phyloP scores from a whole-genome alignment of 2,113 vertebrate species.

The Morone saxatilis region DNA sequence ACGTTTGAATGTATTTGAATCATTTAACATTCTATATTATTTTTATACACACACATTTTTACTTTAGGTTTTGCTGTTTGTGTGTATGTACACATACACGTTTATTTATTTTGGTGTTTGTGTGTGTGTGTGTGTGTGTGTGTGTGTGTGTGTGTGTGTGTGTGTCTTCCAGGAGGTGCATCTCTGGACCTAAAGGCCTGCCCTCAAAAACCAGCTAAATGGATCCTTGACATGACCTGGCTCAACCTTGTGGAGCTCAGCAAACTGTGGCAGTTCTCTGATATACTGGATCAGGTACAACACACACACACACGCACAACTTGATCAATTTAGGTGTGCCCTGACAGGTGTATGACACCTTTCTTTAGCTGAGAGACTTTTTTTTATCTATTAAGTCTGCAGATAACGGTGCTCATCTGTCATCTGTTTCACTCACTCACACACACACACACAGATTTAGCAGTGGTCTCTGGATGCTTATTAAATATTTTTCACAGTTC shows the following conservation, averaged over 20 bases:
- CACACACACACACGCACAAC: conserved; percentile 15
- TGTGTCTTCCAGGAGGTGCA: conserved; percentile 89
- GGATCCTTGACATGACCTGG: conserved; percentile 98
- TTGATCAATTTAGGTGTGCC: background rate
- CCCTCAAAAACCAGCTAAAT: conserved; percentile 93
- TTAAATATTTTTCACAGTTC: conserved; percentile 64
- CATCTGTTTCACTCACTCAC: background rate
- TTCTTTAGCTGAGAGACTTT: conserved; percentile 20
- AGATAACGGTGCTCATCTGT: conserved; percentile 18
- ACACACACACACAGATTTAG: conserved; percentile 13
- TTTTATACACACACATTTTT: background rate
- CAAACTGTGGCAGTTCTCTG: conserved; percentile 93
- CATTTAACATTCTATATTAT: background rate
- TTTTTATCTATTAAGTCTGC: conserved; percentile 38
- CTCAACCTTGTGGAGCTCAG: conserved; percentile 96
- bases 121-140: conserved; percentile 5
- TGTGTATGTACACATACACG: background rate
- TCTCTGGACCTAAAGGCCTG: conserved; percentile 95
- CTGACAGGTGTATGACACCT: conserved; percentile 7
- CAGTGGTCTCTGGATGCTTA: conserved; percentile 57
- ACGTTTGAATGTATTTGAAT: background rate
- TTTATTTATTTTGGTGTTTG: background rate
- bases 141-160: no score
- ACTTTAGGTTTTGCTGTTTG: background rate
- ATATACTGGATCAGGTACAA: conserved; percentile 90